These are phyloP conservation scores for Dunckerocampus dactyliophorus DNA, from an alignment of 2,113 vertebrate species.

Conservation along the genomic window DNA sequence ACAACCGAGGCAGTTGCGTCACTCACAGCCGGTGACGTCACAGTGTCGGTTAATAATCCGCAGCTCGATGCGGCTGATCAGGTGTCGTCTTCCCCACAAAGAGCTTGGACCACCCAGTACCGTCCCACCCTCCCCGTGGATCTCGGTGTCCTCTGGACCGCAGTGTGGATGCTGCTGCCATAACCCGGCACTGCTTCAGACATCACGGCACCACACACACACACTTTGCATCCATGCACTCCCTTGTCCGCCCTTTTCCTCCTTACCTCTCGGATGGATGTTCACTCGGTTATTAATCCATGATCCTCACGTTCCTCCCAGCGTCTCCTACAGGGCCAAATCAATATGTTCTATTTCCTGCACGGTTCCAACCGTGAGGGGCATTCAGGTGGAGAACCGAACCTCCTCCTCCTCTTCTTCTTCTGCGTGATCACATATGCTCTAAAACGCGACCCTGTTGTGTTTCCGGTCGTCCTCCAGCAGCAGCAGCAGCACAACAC, in stretches of 20 bases:
- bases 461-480: slow-evolving; percentile 44
- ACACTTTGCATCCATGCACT: slow-evolving; percentile 7
- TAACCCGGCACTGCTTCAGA: slow-evolving; percentile 20
- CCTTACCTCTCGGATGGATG: slow-evolving; percentile 55
- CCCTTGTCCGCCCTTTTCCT: slow-evolving; percentile 18
- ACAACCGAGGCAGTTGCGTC: slow-evolving; percentile 41
- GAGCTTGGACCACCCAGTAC: slow-evolving; percentile 21
- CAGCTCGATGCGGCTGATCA: slow-evolving; percentile 62
- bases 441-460: neutral
- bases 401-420: neutral
- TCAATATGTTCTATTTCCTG: slow-evolving; percentile 19
- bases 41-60: slow-evolving; percentile 57
- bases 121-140: neutral
- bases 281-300: slow-evolving; percentile 56
- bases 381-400: no score
- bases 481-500: slow-evolving; percentile 35
- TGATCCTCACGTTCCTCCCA: slow-evolving; percentile 33
- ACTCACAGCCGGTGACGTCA: slow-evolving; percentile 61
- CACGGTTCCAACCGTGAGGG: no score
- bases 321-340: no score
- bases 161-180: slow-evolving; percentile 33
- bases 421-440: neutral
- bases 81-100: slow-evolving; percentile 45
- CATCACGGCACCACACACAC: slow-evolving; percentile 14
- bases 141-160: slow-evolving; percentile 14